Evolutionary conservation across 2,113 vertebrate species (phyloP).

Genomic region (Semnopithecus entellus): DNA sequence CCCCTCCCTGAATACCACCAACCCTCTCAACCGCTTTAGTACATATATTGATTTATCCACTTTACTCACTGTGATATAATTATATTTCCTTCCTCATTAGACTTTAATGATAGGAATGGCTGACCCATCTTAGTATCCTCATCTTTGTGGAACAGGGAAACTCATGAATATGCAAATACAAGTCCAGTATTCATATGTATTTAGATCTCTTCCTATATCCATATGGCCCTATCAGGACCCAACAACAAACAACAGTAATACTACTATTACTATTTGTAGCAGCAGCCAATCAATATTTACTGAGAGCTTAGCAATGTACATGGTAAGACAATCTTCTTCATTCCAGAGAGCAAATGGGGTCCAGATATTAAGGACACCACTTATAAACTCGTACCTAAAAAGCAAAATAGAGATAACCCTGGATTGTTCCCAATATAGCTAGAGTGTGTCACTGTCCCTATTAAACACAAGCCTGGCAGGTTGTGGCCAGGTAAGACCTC

Average conservation of each 20-base stretch:
- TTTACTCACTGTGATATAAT: slow-evolving; percentile 39
- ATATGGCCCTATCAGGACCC: neutral
- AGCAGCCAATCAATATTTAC: too few species aligned
- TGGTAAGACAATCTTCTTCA: neutral
- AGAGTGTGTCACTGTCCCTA: neutral
- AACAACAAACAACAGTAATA: too few species aligned
- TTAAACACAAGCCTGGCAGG: neutral
- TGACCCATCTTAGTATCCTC: slow-evolving; percentile 36
- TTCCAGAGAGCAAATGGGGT: neutral
- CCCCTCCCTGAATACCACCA: neutral
- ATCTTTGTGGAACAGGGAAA: slow-evolving; percentile 39
- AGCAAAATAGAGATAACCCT: neutral
- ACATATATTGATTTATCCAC: neutral
- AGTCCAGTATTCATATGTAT: neutral
- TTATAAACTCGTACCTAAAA: neutral
- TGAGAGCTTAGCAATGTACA: too few species aligned
- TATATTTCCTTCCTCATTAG: slow-evolving; percentile 48
- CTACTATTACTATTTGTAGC: too few species aligned
- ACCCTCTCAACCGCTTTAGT: neutral
- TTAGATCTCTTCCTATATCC: neutral
- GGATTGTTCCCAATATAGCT: neutral
- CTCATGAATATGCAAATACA: neutral
- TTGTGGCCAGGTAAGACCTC: neutral
- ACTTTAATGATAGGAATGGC: slow-evolving; percentile 21
- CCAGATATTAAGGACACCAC: neutral